phyloP scores from a whole-genome alignment of 2,797 vertebrate genomes.

The Melanotaenia trifasciata region DNA sequence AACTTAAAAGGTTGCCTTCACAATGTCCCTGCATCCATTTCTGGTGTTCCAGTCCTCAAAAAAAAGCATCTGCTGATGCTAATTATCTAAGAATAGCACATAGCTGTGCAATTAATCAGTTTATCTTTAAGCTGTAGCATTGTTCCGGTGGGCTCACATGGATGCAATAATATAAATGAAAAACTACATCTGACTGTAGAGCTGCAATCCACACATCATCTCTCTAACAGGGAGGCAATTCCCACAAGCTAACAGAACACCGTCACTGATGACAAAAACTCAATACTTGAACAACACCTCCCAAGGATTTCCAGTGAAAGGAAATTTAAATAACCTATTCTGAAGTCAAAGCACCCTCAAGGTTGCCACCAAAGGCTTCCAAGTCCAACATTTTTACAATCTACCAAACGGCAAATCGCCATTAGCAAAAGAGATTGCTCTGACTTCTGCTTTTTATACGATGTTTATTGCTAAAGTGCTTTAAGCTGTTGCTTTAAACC shows the following conservation, averaged over 20 bases:
- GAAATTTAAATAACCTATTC: constrained; percentile 18
- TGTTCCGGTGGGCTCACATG: neutral
- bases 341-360: constrained; percentile 15
- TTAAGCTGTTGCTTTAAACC: neutral
- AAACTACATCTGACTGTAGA: neutral
- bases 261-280: neutral
- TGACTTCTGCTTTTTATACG: constrained; percentile 6
- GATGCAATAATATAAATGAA: neutral
- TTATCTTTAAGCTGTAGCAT: neutral
- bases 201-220: constrained; percentile 9
- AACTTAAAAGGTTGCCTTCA: neutral
- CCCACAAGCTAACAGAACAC: neutral
- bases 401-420: constrained; percentile 20
- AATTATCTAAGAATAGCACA: neutral
- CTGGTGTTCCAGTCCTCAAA: neutral
- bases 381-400: constrained; percentile 20
- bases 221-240: neutral
- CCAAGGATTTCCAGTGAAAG: constrained; percentile 11
- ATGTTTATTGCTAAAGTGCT: constrained; percentile 2
- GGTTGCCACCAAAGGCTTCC: constrained; percentile 8
- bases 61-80: neutral
- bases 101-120: neutral
- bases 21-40: neutral
- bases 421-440: constrained; percentile 7
- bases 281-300: neutral